Evolutionary conservation across 1,140 invertebrate species (phyloP).

Genomic region (Paralvinella palmiformis): DNA sequence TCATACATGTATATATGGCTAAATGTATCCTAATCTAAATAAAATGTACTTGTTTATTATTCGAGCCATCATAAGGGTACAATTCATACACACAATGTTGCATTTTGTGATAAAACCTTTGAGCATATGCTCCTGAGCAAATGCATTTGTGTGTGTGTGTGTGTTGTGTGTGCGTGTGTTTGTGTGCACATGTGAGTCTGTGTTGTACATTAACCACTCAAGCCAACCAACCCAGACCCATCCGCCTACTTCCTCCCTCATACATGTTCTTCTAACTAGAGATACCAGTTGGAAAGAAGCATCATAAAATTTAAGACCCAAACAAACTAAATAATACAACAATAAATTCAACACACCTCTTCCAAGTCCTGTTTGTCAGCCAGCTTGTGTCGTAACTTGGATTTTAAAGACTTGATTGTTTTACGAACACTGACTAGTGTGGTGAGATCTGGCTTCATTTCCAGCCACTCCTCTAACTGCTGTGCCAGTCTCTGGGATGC

Average conservation of each 20-base stretch:
- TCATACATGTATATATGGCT: no score
- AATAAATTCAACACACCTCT: constrained; percentile 24
- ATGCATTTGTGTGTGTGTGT: no score
- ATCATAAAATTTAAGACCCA: neutral
- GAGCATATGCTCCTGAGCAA: no score
- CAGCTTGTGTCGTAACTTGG: constrained; percentile 31
- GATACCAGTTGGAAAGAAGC: neutral
- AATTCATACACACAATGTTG: no score
- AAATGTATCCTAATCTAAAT: no score
- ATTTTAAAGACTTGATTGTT: constrained; percentile 29
- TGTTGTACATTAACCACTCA: no score
- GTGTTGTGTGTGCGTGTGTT: no score
- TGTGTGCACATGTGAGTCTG: no score
- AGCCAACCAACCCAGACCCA: neutral
- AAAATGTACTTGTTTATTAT: no score
- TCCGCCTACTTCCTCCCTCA: neutral
- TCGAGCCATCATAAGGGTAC: no score
- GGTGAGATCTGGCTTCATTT: constrained; percentile 23
- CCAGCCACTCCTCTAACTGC: constrained; percentile 28
- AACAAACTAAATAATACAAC: neutral
- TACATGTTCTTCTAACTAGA: neutral
- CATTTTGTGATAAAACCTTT: no score
- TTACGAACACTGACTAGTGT: constrained; percentile 22
- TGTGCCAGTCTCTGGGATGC: constrained; percentile 24
- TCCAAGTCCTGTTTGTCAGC: constrained; percentile 34